These are phyloP conservation scores for Euleptes europaea DNA, from an alignment of 2,113 vertebrate species.

Conservation along the genomic window DNA sequence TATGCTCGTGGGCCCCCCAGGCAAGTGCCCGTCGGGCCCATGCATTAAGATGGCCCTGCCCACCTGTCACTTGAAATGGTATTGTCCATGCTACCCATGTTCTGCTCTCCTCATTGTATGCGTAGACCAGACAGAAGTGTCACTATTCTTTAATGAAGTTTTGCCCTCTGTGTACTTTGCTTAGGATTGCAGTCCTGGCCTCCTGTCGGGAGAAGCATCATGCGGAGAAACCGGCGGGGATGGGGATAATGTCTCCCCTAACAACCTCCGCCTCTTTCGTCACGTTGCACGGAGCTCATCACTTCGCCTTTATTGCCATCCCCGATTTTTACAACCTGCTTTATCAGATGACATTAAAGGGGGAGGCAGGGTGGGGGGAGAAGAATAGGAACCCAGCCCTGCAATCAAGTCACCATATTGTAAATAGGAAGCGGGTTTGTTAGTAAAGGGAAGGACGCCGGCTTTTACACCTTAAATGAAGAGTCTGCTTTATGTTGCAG, in stretches of 20 bases:
- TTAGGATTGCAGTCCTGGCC: background rate
- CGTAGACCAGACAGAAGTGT: background rate
- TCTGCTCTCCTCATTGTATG: too few species aligned
- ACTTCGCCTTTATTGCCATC: constrained; percentile 55
- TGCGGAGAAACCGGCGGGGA: accelerated
- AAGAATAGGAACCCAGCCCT: constrained; percentile 54
- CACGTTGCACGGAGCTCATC: constrained; percentile 31
- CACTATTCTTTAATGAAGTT: background rate
- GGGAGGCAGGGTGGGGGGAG: too few species aligned
- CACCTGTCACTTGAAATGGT: too few species aligned
- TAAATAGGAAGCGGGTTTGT: constrained; percentile 51
- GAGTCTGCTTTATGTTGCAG: constrained; percentile 42
- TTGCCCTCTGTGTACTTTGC: background rate
- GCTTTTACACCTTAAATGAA: constrained; percentile 41
- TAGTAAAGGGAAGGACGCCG: constrained; percentile 37
- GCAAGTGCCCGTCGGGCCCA: too few species aligned
- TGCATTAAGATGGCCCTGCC: too few species aligned
- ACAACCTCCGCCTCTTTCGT: constrained; percentile 16
- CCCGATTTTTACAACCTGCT: constrained; percentile 62
- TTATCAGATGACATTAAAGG: constrained; percentile 58
- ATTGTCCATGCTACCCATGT: background rate
- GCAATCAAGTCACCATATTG: constrained; percentile 62
- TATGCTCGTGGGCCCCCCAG: too few species aligned
- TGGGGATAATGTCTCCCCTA: background rate
- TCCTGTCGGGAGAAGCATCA: too few species aligned